phyloP scores from a whole-genome alignment of 2,113 vertebrate genomes.

The Otocyon megalotis region DNA sequence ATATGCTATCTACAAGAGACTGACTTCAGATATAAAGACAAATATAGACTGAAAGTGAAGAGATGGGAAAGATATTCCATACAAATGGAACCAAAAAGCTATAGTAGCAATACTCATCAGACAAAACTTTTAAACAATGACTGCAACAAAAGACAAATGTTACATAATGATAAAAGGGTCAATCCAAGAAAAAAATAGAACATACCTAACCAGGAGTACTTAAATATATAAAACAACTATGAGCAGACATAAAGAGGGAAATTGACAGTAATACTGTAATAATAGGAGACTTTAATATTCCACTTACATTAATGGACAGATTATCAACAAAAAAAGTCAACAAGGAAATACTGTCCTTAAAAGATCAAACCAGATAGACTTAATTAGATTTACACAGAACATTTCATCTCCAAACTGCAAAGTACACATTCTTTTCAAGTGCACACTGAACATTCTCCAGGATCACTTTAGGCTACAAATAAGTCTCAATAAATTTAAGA shows the following conservation, averaged over 20 bases:
- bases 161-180: background rate
- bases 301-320: background rate
- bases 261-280: background rate
- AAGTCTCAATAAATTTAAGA: background rate
- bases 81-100: background rate
- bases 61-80: background rate
- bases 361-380: background rate
- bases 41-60: background rate
- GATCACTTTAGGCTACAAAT: background rate
- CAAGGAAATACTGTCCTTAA: background rate
- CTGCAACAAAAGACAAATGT: background rate
- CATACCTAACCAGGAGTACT: background rate
- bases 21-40: background rate
- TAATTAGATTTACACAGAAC: background rate
- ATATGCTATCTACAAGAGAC: background rate
- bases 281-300: background rate
- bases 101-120: background rate
- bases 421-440: background rate
- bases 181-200: background rate
- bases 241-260: background rate
- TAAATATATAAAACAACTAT: background rate
- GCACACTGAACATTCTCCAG: background rate
- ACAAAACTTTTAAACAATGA: background rate
- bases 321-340: background rate
- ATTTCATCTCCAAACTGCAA: background rate